Evolutionary conservation across 2,113 vertebrate genomes (phyloP).

Genomic region (Amphiprion percula): DNA sequence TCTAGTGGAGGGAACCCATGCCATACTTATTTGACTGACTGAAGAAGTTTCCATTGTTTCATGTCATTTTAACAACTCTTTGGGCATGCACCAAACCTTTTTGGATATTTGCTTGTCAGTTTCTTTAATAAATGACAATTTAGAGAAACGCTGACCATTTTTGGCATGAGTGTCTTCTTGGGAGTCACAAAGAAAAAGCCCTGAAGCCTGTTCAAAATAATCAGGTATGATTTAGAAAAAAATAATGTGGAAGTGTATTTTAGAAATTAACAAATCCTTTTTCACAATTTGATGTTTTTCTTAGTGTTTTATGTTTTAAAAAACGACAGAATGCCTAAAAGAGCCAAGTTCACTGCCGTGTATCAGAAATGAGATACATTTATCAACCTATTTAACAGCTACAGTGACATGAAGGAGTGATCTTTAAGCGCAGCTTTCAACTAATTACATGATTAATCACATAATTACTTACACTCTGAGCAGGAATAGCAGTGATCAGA

Average conservation of each 20-base stretch:
- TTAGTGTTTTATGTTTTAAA: background rate
- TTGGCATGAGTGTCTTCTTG: slow-evolving; percentile 15
- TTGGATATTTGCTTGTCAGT: slow-evolving; percentile 43
- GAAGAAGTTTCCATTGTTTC: slow-evolving; percentile 25
- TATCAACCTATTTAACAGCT: background rate
- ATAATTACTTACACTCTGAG: background rate
- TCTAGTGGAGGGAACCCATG: slow-evolving; percentile 50
- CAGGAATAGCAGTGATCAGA: background rate
- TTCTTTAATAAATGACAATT: slow-evolving; percentile 62
- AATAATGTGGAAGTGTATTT: background rate
- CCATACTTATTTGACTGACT: slow-evolving; percentile 49
- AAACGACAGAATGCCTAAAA: background rate
- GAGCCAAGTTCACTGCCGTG: background rate
- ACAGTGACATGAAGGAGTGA: background rate
- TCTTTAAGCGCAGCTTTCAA: background rate
- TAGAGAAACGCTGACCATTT: background rate
- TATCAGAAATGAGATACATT: background rate
- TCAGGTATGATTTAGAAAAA: background rate
- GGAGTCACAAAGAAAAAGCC: slow-evolving; percentile 7
- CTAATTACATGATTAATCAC: background rate
- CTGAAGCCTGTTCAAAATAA: background rate
- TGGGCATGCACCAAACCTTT: slow-evolving; percentile 30
- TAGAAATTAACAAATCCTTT: background rate
- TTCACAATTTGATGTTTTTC: background rate
- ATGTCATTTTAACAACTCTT: slow-evolving; percentile 36